Evolutionary conservation across 2,113 vertebrate genomes (phyloP).

Genomic region (Cynoglossus semilaevis): DNA sequence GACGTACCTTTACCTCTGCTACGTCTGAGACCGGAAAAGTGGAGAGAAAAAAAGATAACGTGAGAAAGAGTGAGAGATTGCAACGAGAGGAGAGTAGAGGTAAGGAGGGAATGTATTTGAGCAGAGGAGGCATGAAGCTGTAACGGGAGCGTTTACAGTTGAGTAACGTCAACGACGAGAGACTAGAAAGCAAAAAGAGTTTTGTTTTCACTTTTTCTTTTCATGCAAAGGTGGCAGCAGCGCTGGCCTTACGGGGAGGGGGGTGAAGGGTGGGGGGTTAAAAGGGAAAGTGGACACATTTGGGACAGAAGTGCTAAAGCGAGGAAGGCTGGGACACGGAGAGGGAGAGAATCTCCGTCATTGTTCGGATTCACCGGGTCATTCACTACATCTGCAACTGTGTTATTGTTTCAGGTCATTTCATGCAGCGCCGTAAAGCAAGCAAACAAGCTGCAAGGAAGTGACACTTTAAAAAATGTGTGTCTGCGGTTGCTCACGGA

Average conservation of each 20-base stretch:
- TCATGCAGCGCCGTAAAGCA: constrained; percentile 39
- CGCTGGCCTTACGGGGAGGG: neutral
- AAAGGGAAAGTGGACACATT: constrained; percentile 1
- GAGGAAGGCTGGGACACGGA: constrained; percentile 53
- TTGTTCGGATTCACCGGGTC: constrained; percentile 74
- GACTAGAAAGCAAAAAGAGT: constrained; percentile 47
- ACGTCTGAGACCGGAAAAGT: constrained; percentile 76
- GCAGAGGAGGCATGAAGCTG: constrained; percentile 13
- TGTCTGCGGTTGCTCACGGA: constrained; percentile 25
- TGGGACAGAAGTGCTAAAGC: constrained; percentile 35
- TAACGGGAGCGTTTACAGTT: constrained; percentile 16
- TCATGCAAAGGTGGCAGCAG: constrained; percentile 46
- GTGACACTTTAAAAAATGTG: constrained; percentile 37
- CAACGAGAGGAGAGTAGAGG: constrained; percentile 4
- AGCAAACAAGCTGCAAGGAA: constrained; percentile 36
- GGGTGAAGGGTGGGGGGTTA: neutral
- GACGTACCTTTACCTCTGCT: constrained; percentile 99
- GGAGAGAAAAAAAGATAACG: constrained; percentile 2
- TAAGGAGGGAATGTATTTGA: constrained; percentile 49
- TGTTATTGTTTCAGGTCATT: constrained; percentile 58
- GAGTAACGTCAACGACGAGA: constrained; percentile 49
- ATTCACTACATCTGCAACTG: constrained; percentile 66
- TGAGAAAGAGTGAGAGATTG: neutral
- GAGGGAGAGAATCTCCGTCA: constrained; percentile 45
- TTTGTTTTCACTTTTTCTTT: constrained; percentile 50